Evolutionary conservation across 2,113 vertebrate species (phyloP), one percentile per base, ranked within the genome.

Genomic region (Sterna hirundo): DNA sequence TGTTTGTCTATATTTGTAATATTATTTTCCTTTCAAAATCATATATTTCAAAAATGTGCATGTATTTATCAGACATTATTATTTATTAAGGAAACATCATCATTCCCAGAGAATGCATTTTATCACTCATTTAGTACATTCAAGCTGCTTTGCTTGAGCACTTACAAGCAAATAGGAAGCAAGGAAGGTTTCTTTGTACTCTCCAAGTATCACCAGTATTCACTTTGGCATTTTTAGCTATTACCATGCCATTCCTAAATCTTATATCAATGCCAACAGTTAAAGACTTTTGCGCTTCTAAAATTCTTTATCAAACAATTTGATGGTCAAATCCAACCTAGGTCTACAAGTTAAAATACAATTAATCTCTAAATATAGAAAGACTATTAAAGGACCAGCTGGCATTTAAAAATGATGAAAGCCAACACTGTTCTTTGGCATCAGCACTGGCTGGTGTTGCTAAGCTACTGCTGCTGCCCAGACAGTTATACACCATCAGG

Each of bases 391-490:
- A 93, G 83, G 75, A 89, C 62, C 89, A 95, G 81, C 79, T 96
- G 95, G 90, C 74, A 94, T 92, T 94, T 96, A 60, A 76, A 92
- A 86, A 92, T 42, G 0, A 91, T 78, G 92, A 95, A 92, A 94
- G 75, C 62, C 80, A 71, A 75, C 27, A 54, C 46, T 72, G 76
- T 83, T 90, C 88, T 91, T 90, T 88, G 84, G 94, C 93, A 97
- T 52, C 38, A 44, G 72, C 61, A 54, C 58, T 66, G 70, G 87
- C 91, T 83, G 89, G 66, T 94, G 96, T 97, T 97, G 96, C 96
- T 97, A 96, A 95, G 94, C 70, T 97, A 95, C 96, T 88, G 84
- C 93, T 95, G 86, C 89, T 96, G 94, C 74, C 93, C 94, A 89
- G 92, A 89, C 86, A 91, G 78, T 93, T 57, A 89, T 10, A 97